These are phyloP conservation scores for Dromococcyx pavoninus DNA, from an alignment of 2,797 vertebrate species.

Conservation along the genomic window DNA sequence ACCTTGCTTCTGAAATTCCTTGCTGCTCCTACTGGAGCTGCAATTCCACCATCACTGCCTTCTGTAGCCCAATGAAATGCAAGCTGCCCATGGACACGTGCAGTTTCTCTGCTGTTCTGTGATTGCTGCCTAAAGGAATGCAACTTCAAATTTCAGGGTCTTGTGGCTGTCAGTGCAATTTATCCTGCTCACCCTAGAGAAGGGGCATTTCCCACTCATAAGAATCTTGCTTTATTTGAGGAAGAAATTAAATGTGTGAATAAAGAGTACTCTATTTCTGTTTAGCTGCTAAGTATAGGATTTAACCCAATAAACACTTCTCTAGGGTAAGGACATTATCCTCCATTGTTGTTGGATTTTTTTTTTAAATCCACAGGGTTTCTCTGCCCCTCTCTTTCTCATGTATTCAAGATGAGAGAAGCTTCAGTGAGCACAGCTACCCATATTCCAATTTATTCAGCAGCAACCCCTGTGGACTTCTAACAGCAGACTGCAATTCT, in stretches of 20 bases:
- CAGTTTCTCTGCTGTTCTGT: not conserved
- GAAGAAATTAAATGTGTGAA: not conserved
- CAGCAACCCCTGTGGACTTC: constrained; percentile 32
- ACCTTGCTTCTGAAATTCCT: not conserved
- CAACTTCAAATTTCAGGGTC: not conserved
- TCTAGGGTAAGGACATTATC: not conserved
- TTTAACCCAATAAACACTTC: not conserved
- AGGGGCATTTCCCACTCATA: not conserved
- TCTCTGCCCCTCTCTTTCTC: not conserved
- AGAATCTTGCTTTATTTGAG: not conserved
- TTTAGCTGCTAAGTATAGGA: not conserved
- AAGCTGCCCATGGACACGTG: rapidly evolving
- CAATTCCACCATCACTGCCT: not conserved
- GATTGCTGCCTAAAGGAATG: not conserved
- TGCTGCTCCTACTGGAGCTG: not conserved
- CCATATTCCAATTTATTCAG: constrained; percentile 54
- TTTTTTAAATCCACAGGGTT: not conserved
- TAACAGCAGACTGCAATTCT: not conserved
- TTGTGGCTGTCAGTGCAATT: not conserved
- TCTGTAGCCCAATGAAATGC: not conserved
- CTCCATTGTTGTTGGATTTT: not conserved
- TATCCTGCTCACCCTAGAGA: not conserved
- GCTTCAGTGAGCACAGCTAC: constrained; percentile 40
- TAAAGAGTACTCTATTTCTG: not conserved
- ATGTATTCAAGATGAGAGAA: not conserved